Evolutionary conservation across 2,888 invertebrate genomes (phyloP).

Genomic region (Trichogramma dendrolimi): DNA sequence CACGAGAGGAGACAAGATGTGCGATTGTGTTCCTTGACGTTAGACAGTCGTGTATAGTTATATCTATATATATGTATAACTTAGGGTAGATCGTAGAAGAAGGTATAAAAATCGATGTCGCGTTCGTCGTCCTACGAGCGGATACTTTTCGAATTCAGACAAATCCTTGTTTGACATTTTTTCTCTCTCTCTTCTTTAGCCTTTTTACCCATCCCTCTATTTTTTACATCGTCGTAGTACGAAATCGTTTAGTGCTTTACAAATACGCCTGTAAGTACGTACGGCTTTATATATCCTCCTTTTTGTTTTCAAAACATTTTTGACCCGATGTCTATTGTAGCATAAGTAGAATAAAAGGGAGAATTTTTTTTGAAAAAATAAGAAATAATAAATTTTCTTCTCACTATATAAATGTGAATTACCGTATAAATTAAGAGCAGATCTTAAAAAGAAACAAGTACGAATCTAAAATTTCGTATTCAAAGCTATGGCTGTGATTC

Average conservation of each 20-base stretch:
- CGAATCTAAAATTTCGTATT: slow-evolving; percentile 49
- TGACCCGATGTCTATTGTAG: no score
- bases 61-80: slow-evolving; percentile 8
- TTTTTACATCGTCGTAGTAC: no score
- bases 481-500: slow-evolving; percentile 53
- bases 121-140: slow-evolving; percentile 21
- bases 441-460: slow-evolving; percentile 42
- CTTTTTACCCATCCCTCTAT: no score
- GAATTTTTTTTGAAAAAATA: not conserved
- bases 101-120: slow-evolving; percentile 30
- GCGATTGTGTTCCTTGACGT: slow-evolving; percentile 31
- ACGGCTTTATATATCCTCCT: no score
- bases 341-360: no score
- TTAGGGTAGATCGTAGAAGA: slow-evolving; percentile 33
- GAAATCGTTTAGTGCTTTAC: no score
- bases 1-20: slow-evolving; percentile 15
- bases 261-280: no score
- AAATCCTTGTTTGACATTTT: slow-evolving; percentile 6
- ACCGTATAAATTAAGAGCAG: slow-evolving; percentile 37
- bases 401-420: not conserved
- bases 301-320: no score
- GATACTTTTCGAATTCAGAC: slow-evolving; percentile 13
- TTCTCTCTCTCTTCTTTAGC: not conserved
- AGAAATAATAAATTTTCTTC: not conserved
- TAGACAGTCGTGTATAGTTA: slow-evolving; percentile 24